Base-by-base conservation (phyloP, 2,888 invertebrate species). In the Parochlus steinenii region DNA sequence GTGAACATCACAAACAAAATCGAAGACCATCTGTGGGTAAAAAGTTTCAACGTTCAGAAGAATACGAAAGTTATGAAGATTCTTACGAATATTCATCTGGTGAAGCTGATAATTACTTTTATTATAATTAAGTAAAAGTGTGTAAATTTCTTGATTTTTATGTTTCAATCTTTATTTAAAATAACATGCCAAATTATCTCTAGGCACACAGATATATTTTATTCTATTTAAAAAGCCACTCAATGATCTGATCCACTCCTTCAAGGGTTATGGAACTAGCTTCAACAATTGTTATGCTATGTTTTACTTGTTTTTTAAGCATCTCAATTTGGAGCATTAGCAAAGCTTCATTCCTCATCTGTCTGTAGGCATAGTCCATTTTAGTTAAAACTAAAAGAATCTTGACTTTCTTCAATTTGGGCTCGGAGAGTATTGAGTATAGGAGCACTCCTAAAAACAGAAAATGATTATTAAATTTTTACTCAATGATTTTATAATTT, bases 361-460 rank as follows among this genome's bases (percentile, higher is more conserved):
- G 85, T 8, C 82, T 64, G 55, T 85, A 83, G 5, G 83, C 81
- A 2, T 78, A 72, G 47, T 86, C 85, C 79, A 81, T 83, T 62
- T 86, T 86, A 10, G 75, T 71, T 7, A 86, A 54, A 1, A 82
- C 74, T 37, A 85, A 51, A 14, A 80, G 63, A 52, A 82, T 74
- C 61, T 74, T 75, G 0, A 71, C 65, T 32, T 64, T 64, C 46
- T 67, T 67, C 15, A 82, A 56, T 28, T 63, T 61, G 1, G 83
- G 82, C 46, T 85, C 74, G 1, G 79, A 73, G 15, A 85, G 52
- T 27, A 83, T 63, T 0, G 80, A 76, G 52, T 83, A 85, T 1
- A 86, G 59, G 24, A 83, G 61, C 1, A 85, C 80, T 15, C 81
- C 81, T 29, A 74, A 74, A 4, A 74, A 74, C 2, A 77, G 74